These are phyloP conservation scores for Philopotamus ludificatus DNA, from an alignment of 1,140 invertebrate species.

Conservation along the genomic window DNA sequence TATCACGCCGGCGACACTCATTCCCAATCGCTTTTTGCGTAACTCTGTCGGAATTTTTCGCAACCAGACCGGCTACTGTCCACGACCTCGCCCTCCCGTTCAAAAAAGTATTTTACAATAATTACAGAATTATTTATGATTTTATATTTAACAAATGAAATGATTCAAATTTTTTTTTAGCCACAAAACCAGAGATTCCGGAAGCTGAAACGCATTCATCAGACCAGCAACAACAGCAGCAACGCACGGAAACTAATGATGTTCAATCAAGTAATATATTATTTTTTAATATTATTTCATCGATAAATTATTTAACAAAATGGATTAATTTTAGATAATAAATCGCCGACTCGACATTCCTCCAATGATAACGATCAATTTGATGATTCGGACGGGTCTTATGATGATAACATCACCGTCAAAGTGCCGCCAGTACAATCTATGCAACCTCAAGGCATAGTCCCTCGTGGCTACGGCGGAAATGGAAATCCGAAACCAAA, in stretches of 20 bases:
- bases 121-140: background rate
- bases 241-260: slow-evolving; percentile 15
- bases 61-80: slow-evolving; percentile 83
- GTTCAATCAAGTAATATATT: background rate
- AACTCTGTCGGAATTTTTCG: slow-evolving; percentile 85
- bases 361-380: slow-evolving; percentile 28
- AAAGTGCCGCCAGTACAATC: slow-evolving; percentile 53
- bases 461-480: background rate
- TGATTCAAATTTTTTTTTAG: slow-evolving; percentile 6
- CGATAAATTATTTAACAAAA: background rate
- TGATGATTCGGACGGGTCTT: slow-evolving; percentile 57
- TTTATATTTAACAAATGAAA: background rate
- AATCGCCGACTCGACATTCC: slow-evolving; percentile 1
- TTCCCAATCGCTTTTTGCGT: slow-evolving; percentile 88
- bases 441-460: background rate
- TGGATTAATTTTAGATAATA: slow-evolving; percentile 2
- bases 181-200: slow-evolving; percentile 14
- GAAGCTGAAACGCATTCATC: slow-evolving; percentile 10
- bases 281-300: slow-evolving; percentile 2
- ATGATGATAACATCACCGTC: slow-evolving; percentile 59
- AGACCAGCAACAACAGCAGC: slow-evolving; percentile 7
- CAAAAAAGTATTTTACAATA: background rate
- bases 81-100: slow-evolving; percentile 39
- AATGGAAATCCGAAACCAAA: background rate
- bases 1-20: slow-evolving; percentile 87